phyloP scores from a whole-genome alignment of 2,888 invertebrate genomes.

The Drosophila mulleri region DNA sequence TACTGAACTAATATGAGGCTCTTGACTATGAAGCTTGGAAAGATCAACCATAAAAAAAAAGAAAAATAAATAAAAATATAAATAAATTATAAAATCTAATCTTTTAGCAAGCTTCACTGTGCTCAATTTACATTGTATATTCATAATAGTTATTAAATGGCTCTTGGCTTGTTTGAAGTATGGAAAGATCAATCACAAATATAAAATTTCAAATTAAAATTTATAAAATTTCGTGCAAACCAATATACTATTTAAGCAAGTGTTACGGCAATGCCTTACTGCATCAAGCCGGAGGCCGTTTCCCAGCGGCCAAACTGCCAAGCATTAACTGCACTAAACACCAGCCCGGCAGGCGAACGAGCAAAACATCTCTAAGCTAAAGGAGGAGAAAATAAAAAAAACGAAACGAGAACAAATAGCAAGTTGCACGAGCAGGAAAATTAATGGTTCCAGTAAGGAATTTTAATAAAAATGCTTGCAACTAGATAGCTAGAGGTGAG shows the following conservation, averaged over 20 bases:
- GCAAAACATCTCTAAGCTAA: slow-evolving; percentile 33
- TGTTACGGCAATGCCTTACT: slow-evolving; percentile 1
- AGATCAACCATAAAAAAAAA: too few species aligned
- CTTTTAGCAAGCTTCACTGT: background rate
- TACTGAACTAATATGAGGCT: too few species aligned
- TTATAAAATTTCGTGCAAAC: background rate
- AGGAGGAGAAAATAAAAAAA: background rate
- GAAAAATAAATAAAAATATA: too few species aligned
- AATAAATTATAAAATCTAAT: too few species aligned
- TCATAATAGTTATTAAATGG: too few species aligned
- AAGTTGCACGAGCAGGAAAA: slow-evolving; percentile 66
- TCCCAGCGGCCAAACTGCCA: slow-evolving; percentile 40
- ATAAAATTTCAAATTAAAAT: too few species aligned
- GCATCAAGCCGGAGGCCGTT: slow-evolving; percentile 35
- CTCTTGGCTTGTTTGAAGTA: too few species aligned
- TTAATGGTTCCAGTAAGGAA: slow-evolving; percentile 78
- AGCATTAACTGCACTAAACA: slow-evolving; percentile 62
- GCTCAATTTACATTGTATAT: too few species aligned
- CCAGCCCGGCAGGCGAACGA: slow-evolving; percentile 18
- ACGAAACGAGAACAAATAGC: slow-evolving; percentile 10
- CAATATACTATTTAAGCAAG: background rate
- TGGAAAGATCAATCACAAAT: too few species aligned
- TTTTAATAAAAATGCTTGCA: slow-evolving; percentile 80
- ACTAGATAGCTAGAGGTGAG: slow-evolving; percentile 75
- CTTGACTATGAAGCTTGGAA: too few species aligned